Base-by-base conservation (phyloP, 2,888 invertebrate species). In the Corbicula japonica region DNA sequence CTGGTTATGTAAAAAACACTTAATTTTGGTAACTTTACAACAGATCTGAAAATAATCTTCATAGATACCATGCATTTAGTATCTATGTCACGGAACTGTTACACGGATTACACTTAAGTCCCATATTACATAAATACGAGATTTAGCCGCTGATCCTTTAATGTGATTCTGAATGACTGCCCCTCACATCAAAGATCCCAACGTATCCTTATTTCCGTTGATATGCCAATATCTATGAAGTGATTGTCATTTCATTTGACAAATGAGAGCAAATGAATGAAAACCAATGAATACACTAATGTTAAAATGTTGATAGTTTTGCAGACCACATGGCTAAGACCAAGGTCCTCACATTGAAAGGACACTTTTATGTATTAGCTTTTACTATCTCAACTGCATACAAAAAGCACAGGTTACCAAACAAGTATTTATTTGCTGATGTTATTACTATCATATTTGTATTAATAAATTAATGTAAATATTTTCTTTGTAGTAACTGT, bases 121-220 rank as follows among this genome's bases (percentile, higher is more conserved):
- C 35, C 48, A n/a, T 54, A 54, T 66, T 54, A 52, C 66, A 54
- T 66, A 54, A 66, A 54, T 52, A 66, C 28, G 28, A 54, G 66
- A 66, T 66, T 54, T 54, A 4, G 8, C n/a, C 30, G n/a, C 38
- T 66, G 66, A 66, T 52, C 66, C 66, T 32, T 66, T 66, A 66
- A 66, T 66, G 41, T 66, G 66, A 41, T 54, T 66, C 52, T 44
- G 38, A 52, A 66, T 52, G 41, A 41, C 35, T 54, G 41, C 41
- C 41, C 21, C 54, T 41, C n/a, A 66, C 66, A 12, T 66, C 66
- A 66, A 66, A 66, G 66, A 50, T 21, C 18, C 41, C 3, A n/a
- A 23, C n/a, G 18, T 30, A 52, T n/a, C 48, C 52, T 38, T 35
- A 54, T 23, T 66, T 66, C 66, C 66, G 52, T 52, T 66, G 54